Conservation (phyloP, 2,113 vertebrate genomes). For the Lethenteron camtschaticum region DNA sequence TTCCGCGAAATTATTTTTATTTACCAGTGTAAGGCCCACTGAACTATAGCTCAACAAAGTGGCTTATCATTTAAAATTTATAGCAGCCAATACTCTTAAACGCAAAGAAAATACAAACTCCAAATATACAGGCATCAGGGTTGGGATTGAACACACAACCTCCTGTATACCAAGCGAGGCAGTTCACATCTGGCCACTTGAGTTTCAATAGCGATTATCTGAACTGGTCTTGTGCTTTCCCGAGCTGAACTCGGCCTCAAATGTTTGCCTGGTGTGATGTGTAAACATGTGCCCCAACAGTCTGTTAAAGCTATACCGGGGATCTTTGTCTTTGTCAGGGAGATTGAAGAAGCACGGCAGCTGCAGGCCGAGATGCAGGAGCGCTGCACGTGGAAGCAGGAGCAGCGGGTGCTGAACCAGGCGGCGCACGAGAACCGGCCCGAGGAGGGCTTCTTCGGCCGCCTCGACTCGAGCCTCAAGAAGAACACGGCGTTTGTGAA, state of each 20-base stretch:
- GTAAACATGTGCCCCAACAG: slow-evolving; percentile 7
- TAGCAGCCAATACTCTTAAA: too few species aligned
- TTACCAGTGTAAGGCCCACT: too few species aligned
- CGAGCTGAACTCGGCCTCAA: background rate
- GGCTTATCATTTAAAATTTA: too few species aligned
- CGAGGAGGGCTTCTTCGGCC: slow-evolving; percentile 86
- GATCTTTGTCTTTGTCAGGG: slow-evolving; percentile 25
- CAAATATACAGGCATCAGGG: too few species aligned
- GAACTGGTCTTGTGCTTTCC: background rate
- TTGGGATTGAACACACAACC: too few species aligned
- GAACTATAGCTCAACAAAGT: too few species aligned
- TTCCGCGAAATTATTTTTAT: too few species aligned
- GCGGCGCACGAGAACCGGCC: slow-evolving; percentile 59
- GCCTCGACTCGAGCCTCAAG: slow-evolving; percentile 84
- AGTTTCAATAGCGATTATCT: background rate
- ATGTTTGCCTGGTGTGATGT: background rate
- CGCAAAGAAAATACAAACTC: too few species aligned
- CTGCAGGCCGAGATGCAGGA: slow-evolving; percentile 94
- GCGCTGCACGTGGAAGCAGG: slow-evolving; percentile 60
- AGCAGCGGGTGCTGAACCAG: slow-evolving; percentile 69
- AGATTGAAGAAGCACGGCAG: slow-evolving; percentile 79
- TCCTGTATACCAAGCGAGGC: too few species aligned
- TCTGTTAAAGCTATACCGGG: background rate
- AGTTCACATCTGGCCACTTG: too few species aligned
- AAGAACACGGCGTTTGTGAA: slow-evolving; percentile 97